Conservation (phyloP, 2,888 invertebrate genomes). For the Marronus borbonicus region DNA sequence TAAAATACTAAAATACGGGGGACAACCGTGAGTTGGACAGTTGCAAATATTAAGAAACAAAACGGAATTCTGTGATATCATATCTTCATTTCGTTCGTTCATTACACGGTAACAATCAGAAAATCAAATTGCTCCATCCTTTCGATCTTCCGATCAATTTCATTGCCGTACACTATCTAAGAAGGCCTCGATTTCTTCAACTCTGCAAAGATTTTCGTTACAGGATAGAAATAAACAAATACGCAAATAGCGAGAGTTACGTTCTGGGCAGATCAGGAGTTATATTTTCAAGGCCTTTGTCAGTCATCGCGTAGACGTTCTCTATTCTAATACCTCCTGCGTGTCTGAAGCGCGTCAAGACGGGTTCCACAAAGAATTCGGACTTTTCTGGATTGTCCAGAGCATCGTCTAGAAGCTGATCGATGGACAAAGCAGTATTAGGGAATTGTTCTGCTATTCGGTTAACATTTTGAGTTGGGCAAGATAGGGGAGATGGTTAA, state of each 20-base stretch:
- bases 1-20: no score
- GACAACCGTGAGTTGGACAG: no score
- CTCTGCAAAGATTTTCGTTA: slow-evolving; percentile 68
- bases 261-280: slow-evolving; percentile 89
- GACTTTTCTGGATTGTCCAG: slow-evolving; percentile 80
- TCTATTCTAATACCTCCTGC: slow-evolving; percentile 98
- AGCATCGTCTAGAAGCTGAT: slow-evolving; percentile 85
- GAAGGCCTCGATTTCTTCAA: slow-evolving; percentile 87
- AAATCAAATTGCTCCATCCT: no score
- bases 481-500: no score
- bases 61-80: background rate
- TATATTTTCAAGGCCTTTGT: slow-evolving; percentile 44
- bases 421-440: no score
- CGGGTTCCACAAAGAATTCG: slow-evolving; percentile 83
- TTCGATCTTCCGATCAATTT: no score
- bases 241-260: slow-evolving; percentile 71
- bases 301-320: slow-evolving; percentile 81
- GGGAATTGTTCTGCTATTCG: no score
- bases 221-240: no score
- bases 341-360: slow-evolving; percentile 82
- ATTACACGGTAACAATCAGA: no score
- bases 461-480: no score
- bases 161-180: slow-evolving; percentile 72
- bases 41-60: no score
- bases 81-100: no score